Evolutionary conservation across 2,113 vertebrate species (phyloP).

Genomic region (Silurus meridionalis): DNA sequence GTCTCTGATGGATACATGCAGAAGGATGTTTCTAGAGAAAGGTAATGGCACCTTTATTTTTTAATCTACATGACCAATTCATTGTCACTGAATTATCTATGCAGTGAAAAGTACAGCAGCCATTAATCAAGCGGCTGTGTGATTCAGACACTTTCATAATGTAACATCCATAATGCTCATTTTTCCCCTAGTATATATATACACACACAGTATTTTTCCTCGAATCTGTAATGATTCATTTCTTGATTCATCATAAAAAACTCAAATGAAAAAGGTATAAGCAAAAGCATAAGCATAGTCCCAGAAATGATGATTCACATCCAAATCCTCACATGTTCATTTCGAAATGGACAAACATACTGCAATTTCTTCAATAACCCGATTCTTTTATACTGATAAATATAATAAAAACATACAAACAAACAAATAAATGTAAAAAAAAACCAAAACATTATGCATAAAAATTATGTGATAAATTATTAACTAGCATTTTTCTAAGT

Average conservation of each 20-base stretch:
- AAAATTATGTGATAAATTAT: not conserved
- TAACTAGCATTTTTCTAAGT: not conserved
- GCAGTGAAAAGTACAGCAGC: not conserved
- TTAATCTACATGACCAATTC: not conserved
- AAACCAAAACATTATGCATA: not conserved
- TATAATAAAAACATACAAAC: not conserved
- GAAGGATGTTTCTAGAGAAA: constrained; percentile 27
- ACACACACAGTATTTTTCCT: not conserved
- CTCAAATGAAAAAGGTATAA: not conserved
- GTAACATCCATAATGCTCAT: not conserved
- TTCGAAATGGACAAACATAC: not conserved
- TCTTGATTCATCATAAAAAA: not conserved
- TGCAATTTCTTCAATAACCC: not conserved
- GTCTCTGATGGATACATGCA: constrained; percentile 34
- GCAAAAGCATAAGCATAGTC: not conserved
- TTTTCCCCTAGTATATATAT: not conserved
- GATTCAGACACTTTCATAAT: not conserved
- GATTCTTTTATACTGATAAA: not conserved
- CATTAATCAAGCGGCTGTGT: not conserved
- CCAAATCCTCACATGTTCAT: not conserved
- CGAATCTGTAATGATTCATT: not conserved
- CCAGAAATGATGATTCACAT: not conserved
- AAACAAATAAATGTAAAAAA: not conserved
- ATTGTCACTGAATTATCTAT: not conserved
- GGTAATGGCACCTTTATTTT: constrained; percentile 40